Evolutionary conservation across 2,113 vertebrate genomes (phyloP).

Genomic region (Sorex fumeus): DNA sequence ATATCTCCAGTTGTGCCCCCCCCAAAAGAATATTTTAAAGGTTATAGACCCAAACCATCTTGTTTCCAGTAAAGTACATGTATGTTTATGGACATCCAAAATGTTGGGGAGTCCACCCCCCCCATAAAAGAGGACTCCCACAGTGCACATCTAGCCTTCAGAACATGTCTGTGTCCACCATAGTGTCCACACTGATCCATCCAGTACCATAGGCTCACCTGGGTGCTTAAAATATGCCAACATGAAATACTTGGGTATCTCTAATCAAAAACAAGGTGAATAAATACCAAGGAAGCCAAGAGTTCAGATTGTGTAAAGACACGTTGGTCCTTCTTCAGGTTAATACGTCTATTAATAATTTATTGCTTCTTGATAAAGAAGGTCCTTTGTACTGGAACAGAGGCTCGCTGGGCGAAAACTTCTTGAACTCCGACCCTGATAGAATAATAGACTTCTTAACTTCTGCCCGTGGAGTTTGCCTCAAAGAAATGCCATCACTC

Average conservation of each 20-base stretch:
- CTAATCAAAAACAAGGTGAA: not conserved
- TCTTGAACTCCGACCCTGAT: not conserved
- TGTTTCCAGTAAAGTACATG: not conserved
- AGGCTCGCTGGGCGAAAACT: not conserved
- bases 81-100: not conserved
- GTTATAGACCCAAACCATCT: not conserved
- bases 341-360: not conserved
- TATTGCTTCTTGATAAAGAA: not conserved
- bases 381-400: not conserved
- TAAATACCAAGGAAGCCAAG: slow-evolving; percentile 13
- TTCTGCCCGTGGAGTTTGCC: not conserved
- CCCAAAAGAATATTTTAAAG: too few relatives aligned
- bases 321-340: not conserved
- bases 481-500: not conserved
- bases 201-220: not conserved
- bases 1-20: too few relatives aligned
- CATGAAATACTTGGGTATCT: not conserved
- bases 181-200: not conserved
- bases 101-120: not conserved
- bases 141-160: not conserved
- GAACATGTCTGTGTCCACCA: not conserved
- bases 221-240: not conserved
- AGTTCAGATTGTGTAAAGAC: not conserved
- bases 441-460: not conserved
- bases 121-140: not conserved